A percentile compares a stretch with the other conserved stretches of the same genome.
phyloP scores from a whole-genome alignment of 1,140 invertebrate species.

The Colletes latitarsis region DNA sequence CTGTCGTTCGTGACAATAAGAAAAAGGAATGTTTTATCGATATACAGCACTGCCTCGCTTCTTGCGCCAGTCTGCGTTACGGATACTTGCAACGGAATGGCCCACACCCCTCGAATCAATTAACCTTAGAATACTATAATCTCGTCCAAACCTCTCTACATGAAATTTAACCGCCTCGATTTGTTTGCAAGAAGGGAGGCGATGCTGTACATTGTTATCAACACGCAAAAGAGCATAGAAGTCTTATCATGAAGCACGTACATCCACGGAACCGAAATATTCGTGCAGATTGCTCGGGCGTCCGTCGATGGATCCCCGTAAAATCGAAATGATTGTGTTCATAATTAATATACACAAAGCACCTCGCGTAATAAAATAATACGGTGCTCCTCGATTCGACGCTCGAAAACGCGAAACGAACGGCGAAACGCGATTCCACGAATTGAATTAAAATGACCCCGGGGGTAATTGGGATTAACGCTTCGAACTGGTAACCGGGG shows the following conservation, averaged over 20 bases:
- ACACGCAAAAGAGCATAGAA: constrained; percentile 1
- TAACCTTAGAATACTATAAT: too few relatives aligned
- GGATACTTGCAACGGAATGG: too few relatives aligned
- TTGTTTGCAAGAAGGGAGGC: too few relatives aligned
- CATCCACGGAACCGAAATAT: neutral
- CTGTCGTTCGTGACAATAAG: constrained; percentile 1
- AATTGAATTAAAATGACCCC: constrained; percentile 32
- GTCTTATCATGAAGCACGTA: neutral
- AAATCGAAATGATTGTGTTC: constrained; percentile 8
- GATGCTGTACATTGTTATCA: neutral
- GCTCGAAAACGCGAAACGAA: neutral
- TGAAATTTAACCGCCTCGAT: too few relatives aligned
- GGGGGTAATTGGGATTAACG: constrained; percentile 41
- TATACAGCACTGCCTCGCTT: too few relatives aligned
- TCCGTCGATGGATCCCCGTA: neutral
- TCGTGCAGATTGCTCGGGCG: neutral
- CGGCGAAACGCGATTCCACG: constrained; percentile 6
- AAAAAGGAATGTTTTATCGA: constrained; percentile 9
- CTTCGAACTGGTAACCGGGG: constrained; percentile 1
- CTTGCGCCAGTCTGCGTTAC: too few relatives aligned
- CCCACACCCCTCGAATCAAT: too few relatives aligned
- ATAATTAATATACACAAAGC: constrained; percentile 48
- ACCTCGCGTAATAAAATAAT: constrained; percentile 40
- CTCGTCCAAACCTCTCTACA: too few relatives aligned
- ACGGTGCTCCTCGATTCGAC: neutral